These are phyloP conservation scores for Microctonus aethiopoides DNA, from an alignment of 2,888 invertebrate genomes.

Conservation along the genomic window DNA sequence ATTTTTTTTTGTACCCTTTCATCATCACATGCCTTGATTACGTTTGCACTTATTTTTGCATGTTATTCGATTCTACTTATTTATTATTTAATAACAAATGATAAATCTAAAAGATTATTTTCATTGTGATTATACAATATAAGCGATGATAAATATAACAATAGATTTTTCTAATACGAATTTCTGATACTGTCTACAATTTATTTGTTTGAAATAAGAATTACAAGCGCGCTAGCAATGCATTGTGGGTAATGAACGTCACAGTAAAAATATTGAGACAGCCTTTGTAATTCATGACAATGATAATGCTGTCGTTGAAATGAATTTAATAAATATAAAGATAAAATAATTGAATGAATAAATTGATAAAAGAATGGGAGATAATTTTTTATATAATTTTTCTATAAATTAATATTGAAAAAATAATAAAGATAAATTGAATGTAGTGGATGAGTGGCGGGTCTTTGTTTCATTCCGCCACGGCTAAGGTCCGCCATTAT, in stretches of 20 bases:
- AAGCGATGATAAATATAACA: not conserved
- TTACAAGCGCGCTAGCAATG: slow-evolving; percentile 24
- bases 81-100: too few species aligned
- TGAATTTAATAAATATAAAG: not conserved
- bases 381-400: not conserved
- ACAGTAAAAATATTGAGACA: slow-evolving; percentile 22
- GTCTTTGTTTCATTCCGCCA: slow-evolving; percentile 36
- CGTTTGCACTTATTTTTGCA: not conserved
- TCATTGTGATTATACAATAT: too few species aligned
- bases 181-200: slow-evolving; percentile 9
- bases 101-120: too few species aligned
- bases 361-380: not conserved
- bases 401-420: not conserved
- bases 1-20: slow-evolving; percentile 6
- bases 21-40: slow-evolving; percentile 2
- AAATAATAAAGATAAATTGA: not conserved
- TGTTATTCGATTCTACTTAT: too few species aligned
- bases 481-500: slow-evolving; percentile 64
- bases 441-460: slow-evolving; percentile 2
- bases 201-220: slow-evolving; percentile 33
- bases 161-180: slow-evolving; percentile 5
- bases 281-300: slow-evolving; percentile 22
- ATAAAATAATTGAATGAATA: not conserved
- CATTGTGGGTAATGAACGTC: slow-evolving; percentile 38
- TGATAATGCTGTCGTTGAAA: not conserved